Percentiles rank a stretch among this genome's conserved stretches.
These are phyloP conservation scores for Dolichotis patagonum DNA, from an alignment of 2,113 vertebrate species.

Conservation along the genomic window DNA sequence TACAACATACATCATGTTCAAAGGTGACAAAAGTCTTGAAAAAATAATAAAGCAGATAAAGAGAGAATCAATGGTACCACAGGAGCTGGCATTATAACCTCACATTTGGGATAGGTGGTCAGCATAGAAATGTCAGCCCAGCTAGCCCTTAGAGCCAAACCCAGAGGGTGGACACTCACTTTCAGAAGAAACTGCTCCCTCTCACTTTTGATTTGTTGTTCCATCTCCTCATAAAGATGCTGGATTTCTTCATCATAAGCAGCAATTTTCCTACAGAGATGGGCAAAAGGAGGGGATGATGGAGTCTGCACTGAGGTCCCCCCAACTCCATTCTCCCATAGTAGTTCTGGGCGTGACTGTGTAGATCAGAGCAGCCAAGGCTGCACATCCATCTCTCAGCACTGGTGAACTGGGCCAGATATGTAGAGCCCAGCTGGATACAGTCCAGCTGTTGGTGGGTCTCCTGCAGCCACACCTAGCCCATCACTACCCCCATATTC, in stretches of 20 bases:
- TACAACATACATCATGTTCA: neutral
- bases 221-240: conserved; percentile 96
- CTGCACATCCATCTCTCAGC: neutral
- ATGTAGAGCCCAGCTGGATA: neutral
- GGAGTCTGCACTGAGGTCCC: neutral
- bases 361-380: neutral
- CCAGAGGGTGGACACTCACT: conserved; percentile 82
- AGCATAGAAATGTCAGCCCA: neutral
- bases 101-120: no score
- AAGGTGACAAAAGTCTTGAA: neutral
- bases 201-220: conserved; percentile 95
- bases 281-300: neutral
- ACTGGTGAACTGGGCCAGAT: rapidly evolving
- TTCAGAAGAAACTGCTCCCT: conserved; percentile 93
- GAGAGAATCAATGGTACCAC: rapidly evolving
- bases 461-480: no score
- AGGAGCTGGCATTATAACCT: rapidly evolving
- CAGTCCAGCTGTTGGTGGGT: no score
- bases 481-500: rapidly evolving
- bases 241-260: conserved; percentile 94
- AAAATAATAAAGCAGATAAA: neutral
- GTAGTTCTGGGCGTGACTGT: neutral
- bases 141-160: neutral
- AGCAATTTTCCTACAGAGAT: conserved; percentile 89
- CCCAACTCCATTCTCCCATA: neutral